Percentiles rank a stretch among this genome's conserved stretches.
Evolutionary conservation across 2,797 vertebrate species (phyloP).

Genomic region (Crocidura indochinensis): DNA sequence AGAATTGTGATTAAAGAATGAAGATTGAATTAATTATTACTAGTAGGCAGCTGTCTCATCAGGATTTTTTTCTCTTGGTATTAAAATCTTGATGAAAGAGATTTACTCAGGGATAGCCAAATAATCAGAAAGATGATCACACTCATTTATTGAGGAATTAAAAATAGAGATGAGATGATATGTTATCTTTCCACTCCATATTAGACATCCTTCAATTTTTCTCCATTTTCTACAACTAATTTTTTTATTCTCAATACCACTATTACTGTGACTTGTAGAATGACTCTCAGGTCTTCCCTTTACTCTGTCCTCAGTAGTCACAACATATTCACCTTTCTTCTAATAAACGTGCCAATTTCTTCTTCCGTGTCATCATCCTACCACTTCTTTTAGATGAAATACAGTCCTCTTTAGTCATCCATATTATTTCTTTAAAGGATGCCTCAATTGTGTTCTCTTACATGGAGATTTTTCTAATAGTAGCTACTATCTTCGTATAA

Average conservation of each 20-base stretch:
- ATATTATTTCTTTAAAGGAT: not conserved
- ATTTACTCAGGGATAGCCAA: constrained; percentile 62
- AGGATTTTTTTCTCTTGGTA: constrained; percentile 37
- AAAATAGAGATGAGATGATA: constrained; percentile 43
- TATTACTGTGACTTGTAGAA: not conserved
- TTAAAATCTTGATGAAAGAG: constrained; percentile 59
- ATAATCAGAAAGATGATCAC: constrained; percentile 48
- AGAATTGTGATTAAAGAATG: constrained; percentile 57
- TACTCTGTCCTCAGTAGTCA: not conserved
- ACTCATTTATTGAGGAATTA: constrained; percentile 53
- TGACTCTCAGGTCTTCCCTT: not conserved
- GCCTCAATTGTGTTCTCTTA: not conserved
- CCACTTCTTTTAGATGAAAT: constrained; percentile 18
- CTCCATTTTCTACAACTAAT: constrained; percentile 34
- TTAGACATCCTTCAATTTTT: constrained; percentile 50
- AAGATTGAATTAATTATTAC: constrained; percentile 45
- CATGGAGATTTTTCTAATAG: not conserved
- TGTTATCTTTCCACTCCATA: constrained; percentile 39
- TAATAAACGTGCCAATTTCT: not conserved
- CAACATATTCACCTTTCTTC: not conserved
- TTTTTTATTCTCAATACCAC: constrained; percentile 34
- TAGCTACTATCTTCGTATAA: not conserved
- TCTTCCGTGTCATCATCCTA: not conserved
- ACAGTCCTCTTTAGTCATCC: not conserved
- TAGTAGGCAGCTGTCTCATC: constrained; percentile 43